phyloP scores from a whole-genome alignment of 1,140 invertebrate species.

The Euwallacea fornicatus region DNA sequence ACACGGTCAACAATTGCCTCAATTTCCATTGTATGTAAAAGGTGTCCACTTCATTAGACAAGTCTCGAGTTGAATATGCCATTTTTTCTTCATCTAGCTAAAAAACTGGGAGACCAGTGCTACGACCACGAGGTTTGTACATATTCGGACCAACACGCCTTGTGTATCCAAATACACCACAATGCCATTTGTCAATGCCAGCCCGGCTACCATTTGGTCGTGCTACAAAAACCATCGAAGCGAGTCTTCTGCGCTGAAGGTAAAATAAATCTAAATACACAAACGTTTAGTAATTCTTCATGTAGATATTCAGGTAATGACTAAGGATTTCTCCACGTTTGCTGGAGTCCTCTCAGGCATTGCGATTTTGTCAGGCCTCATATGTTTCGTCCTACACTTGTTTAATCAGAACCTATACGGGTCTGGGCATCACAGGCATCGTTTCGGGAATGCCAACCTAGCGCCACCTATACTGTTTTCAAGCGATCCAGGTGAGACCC shows the following conservation, averaged over 20 bases:
- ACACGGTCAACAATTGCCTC: no score
- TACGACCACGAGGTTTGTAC: slow-evolving; percentile 78
- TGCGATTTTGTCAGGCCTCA: slow-evolving; percentile 77
- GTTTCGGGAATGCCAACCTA: slow-evolving; percentile 76
- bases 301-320: slow-evolving; percentile 76
- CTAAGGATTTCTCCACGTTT: slow-evolving; percentile 78
- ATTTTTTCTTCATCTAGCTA: slow-evolving; percentile 59
- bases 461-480: slow-evolving; percentile 80
- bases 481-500: slow-evolving; percentile 69
- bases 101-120: slow-evolving; percentile 80
- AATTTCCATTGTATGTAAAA: no score
- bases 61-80: no score
- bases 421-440: slow-evolving; percentile 59
- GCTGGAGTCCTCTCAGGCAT: slow-evolving; percentile 79
- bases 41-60: no score
- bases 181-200: slow-evolving; percentile 83
- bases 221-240: slow-evolving; percentile 70
- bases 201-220: slow-evolving; percentile 74
- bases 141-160: slow-evolving; percentile 74
- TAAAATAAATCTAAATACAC: slow-evolving; percentile 47
- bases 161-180: slow-evolving; percentile 79
- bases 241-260: slow-evolving; percentile 81
- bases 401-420: slow-evolving; percentile 72
- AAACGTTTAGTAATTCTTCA: slow-evolving; percentile 37
- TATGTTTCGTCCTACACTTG: slow-evolving; percentile 83